A percentile compares a stretch with the other conserved stretches of the same genome.
phyloP scores from a whole-genome alignment of 2,797 vertebrate genomes.

The Malurus leucopterus region DNA sequence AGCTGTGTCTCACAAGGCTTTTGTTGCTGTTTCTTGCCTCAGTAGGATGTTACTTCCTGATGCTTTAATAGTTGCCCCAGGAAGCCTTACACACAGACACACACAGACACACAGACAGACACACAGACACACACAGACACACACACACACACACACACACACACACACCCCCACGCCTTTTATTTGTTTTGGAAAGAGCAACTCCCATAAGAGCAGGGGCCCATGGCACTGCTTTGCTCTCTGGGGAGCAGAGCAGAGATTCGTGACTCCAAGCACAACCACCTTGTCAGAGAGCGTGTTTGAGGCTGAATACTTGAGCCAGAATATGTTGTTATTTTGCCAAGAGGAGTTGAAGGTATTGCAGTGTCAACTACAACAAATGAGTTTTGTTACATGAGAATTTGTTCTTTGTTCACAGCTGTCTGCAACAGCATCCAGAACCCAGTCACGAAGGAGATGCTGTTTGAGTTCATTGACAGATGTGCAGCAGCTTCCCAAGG shows the following conservation, averaged over 20 bases:
- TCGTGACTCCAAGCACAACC: not conserved
- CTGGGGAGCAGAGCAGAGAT: not conserved
- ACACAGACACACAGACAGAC: no score
- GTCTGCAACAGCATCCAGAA: constrained; percentile 94
- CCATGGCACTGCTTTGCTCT: not conserved
- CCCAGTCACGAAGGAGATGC: constrained; percentile 94
- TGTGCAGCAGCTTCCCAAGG: constrained; percentile 76
- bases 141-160: no score
- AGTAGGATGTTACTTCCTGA: not conserved
- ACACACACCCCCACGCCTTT: not conserved
- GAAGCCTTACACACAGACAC: not conserved
- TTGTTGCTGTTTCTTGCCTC: not conserved
- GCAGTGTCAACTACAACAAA: not conserved
- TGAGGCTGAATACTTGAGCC: not conserved
- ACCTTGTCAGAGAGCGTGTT: not conserved
- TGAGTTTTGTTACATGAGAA: not conserved
- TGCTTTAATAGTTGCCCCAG: not conserved
- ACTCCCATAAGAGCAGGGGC: not conserved
- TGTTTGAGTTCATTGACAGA: constrained; percentile 90
- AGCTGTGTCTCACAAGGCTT: not conserved
- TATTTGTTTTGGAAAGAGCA: not conserved
- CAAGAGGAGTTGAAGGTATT: not conserved
- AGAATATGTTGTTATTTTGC: not conserved
- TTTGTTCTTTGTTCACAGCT: constrained; percentile 74
- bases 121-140: no score